Base-by-base conservation (phyloP, 2,797 vertebrate species). In the Chrosomus eos region DNA sequence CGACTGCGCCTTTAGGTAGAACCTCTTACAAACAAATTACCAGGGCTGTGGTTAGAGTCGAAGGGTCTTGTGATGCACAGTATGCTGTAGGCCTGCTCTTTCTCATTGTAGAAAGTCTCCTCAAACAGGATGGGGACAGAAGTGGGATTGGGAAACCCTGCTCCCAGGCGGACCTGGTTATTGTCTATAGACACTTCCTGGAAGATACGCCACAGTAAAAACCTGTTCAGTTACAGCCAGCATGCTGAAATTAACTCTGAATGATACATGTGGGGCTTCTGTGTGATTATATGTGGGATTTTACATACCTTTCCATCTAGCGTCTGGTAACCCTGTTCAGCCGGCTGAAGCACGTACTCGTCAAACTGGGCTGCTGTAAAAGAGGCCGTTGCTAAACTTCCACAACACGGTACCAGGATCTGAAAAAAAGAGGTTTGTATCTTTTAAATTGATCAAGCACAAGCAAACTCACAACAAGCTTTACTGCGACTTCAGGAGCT, bases 91-190 rank as follows among this genome's bases (percentile, higher is more conserved):
- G 97, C 98, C 94, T 99, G 97, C 93, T 99, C 98, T 90, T 93
- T 96, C 64, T 98, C 96, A 33, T 99, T 99, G 94, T 99, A 99
- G 93, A 99, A 99, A 0, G 98, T 99, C 91, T 99, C 98, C 91
- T 99, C 98, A 85, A 99, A 99, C 85, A 99, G 95, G 92, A 99
- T 93, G 58, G 97, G 93, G n/a, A 99, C 92, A 0, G 96, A 95
- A 0, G 93, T 92, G 6, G 91, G 91, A 26, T 80, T 87, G 14
- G 93, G 92, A 88, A 96, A 97, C 60, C 96, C 97, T 2, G 94
- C 90, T 78, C 96, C 97, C 90, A 98, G 92, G 86, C 96, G 91
- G 33, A 99, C 94, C 91, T 95, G 91, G 89, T 96, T 97, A 91
- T 97, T 96, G 91, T 97, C 95, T 88, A 99, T 97, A 76, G 93